Evolutionary conservation across 2,797 vertebrate genomes (phyloP).

Genomic region (Galaxias olidus): DNA sequence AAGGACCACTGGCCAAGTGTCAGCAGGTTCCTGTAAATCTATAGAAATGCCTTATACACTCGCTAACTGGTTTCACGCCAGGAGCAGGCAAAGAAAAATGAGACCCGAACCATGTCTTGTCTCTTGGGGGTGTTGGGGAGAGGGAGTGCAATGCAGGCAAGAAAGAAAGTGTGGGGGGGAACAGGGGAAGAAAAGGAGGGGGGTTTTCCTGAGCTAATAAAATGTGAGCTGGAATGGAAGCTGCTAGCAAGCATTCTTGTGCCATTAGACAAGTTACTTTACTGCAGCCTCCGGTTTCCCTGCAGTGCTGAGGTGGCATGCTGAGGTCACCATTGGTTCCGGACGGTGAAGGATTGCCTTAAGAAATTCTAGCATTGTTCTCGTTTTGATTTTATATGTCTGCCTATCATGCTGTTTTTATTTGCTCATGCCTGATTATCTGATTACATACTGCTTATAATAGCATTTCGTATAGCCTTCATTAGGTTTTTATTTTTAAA

Average conservation of each 20-base stretch:
- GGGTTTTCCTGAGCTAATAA: slow-evolving; percentile 75
- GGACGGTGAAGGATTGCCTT: no score
- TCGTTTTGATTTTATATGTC: no score
- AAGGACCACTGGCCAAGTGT: slow-evolving; percentile 54
- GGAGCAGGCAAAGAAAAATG: slow-evolving; percentile 58
- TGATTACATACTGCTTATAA: no score
- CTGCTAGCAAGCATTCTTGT: slow-evolving; percentile 78
- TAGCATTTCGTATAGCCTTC: background rate
- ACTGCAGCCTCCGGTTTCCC: slow-evolving; percentile 73
- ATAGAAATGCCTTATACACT: slow-evolving; percentile 57
- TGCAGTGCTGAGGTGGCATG: slow-evolving; percentile 75
- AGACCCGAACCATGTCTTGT: slow-evolving; percentile 58
- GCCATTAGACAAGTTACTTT: slow-evolving; percentile 77
- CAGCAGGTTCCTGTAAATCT: slow-evolving; percentile 67
- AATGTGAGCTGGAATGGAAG: slow-evolving; percentile 70
- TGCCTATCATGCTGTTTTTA: no score
- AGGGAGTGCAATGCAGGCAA: slow-evolving; percentile 60
- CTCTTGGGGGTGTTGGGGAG: no score
- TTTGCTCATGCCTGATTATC: no score
- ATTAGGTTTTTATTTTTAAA: background rate
- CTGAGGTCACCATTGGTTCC: slow-evolving; percentile 66
- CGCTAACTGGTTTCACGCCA: slow-evolving; percentile 43
- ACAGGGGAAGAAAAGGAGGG: no score
- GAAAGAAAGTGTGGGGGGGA: slow-evolving; percentile 60
- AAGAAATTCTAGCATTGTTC: no score